Evolutionary conservation across 2,113 vertebrate species (phyloP), one percentile per base, ranked within the genome.

Genomic region (Labeo rohita): DNA sequence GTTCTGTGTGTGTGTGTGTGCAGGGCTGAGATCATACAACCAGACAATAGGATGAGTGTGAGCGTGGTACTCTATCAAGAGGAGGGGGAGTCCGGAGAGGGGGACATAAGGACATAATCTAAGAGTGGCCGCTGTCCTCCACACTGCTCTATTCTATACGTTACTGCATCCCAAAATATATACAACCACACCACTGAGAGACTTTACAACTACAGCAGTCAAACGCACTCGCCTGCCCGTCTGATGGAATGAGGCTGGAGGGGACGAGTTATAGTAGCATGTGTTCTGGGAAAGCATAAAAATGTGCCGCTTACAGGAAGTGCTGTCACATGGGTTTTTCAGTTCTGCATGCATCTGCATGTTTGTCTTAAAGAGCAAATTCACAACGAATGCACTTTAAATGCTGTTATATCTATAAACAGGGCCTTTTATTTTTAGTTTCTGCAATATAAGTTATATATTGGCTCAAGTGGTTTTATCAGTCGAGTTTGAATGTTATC

Each of bases 41-140:
- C 82, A 88, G 85, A 95, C 94, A 95, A 95, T 92, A 91, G 89
- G 86, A 56, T 49, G 34, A 93, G 92, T 95, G 94, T 95, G 92
- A 92, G 89, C 63, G 4, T 68, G 85, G 83, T 74, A 90, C 87
- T 92, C 90, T 92, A 91, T 90, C 90, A 89, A 86, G 90, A 88
- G 87, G 91, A 90, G 93, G 93, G 92, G 92, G 88, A 90, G 50
- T 56, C 79, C 59, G 72, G 90, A 85, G 88, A 89, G 43, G 90
- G 89, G 86, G 91, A 61, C 78, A 89, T 88, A 83, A 76, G 86
- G 80, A 85, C 81, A 86, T 61, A 75, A 86, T 86, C 87, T 85
- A 76, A 73, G 79, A 87, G 83, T 70, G 73, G 16, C 73, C 65
- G 72, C 72, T 85, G 63, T 87, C 83, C 54, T 50, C 39, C 49